Evolutionary conservation across 2,888 invertebrate species (phyloP).

Genomic region (Gasteruption jaculator): DNA sequence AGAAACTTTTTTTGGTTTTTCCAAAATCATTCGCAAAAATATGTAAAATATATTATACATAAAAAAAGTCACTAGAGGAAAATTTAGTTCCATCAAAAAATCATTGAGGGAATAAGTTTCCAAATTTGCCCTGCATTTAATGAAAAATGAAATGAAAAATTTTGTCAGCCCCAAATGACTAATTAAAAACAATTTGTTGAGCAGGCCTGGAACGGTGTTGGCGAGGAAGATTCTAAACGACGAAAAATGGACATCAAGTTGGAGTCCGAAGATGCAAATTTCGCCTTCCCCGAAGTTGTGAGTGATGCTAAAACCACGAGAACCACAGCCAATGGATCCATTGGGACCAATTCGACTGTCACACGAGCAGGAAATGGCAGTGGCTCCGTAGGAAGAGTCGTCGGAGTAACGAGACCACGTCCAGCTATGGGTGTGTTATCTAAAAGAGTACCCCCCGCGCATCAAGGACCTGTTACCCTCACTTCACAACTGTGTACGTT

Average conservation of each 20-base stretch:
- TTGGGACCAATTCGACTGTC: conserved; percentile 52
- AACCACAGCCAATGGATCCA: conserved; percentile 47
- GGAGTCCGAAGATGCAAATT: conserved; percentile 70
- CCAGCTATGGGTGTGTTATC: conserved; percentile 56
- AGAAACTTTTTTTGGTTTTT: too few relatives aligned
- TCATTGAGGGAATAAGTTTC: too few relatives aligned
- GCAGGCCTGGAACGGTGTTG: conserved; percentile 45
- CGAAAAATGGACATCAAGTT: conserved; percentile 65
- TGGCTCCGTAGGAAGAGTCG: conserved; percentile 52
- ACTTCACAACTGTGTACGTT: conserved; percentile 63
- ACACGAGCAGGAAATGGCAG: conserved; percentile 44
- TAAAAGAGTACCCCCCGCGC: conserved; percentile 56
- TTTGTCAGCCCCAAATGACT: background rate
- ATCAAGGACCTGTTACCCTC: conserved; percentile 62
- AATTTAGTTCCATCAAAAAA: too few relatives aligned
- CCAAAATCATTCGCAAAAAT: too few relatives aligned
- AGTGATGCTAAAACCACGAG: conserved; percentile 37
- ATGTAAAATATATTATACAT: too few relatives aligned
- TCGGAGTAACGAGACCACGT: conserved; percentile 55
- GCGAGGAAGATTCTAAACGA: conserved; percentile 57
- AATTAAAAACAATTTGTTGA: conserved; percentile 6
- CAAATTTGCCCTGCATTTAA: conserved; percentile 5
- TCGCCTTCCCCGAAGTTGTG: conserved; percentile 61
- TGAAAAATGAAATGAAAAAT: background rate
- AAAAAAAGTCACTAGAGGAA: too few relatives aligned